Conservation (phyloP, 1,140 invertebrate species). For the Bemisia tabaci region DNA sequence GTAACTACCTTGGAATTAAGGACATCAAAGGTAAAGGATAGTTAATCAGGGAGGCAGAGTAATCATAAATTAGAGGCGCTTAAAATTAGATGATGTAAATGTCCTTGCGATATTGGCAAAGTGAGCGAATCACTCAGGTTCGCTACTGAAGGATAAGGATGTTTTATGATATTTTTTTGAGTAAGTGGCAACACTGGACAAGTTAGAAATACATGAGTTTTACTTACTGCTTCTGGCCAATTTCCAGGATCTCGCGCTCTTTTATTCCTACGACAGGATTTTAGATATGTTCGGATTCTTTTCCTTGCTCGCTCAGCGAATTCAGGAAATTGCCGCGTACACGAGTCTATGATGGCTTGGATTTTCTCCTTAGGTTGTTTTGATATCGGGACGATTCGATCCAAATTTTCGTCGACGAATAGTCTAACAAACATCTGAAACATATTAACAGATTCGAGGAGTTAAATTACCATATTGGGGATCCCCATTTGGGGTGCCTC, state of each 20-base stretch:
- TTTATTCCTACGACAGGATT: constrained; percentile 88
- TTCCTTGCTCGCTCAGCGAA: constrained; percentile 88
- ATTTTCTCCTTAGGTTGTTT: constrained; percentile 97
- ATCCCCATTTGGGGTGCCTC: no score
- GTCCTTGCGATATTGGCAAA: no score
- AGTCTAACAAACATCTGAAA: constrained; percentile 90
- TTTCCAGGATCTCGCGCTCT: constrained; percentile 53
- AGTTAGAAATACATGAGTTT: no score
- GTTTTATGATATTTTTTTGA: no score
- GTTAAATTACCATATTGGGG: constrained; percentile 4
- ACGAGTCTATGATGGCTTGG: constrained; percentile 93
- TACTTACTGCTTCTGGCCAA: constrained; percentile 48
- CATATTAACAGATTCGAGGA: constrained; percentile 4
- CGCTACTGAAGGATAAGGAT: no score
- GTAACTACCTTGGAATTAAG: no score
- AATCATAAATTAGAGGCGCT: no score
- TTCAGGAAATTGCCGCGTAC: constrained; percentile 91
- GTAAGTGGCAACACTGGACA: no score
- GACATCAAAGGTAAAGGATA: no score
- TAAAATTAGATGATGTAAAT: no score
- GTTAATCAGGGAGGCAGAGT: no score
- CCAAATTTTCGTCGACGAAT: constrained; percentile 93
- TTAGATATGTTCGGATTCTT: constrained; percentile 87
- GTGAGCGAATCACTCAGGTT: no score
- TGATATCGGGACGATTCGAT: constrained; percentile 90